Evolutionary conservation across 2,888 invertebrate species (phyloP).

Genomic region (Trichogramma evanescens): DNA sequence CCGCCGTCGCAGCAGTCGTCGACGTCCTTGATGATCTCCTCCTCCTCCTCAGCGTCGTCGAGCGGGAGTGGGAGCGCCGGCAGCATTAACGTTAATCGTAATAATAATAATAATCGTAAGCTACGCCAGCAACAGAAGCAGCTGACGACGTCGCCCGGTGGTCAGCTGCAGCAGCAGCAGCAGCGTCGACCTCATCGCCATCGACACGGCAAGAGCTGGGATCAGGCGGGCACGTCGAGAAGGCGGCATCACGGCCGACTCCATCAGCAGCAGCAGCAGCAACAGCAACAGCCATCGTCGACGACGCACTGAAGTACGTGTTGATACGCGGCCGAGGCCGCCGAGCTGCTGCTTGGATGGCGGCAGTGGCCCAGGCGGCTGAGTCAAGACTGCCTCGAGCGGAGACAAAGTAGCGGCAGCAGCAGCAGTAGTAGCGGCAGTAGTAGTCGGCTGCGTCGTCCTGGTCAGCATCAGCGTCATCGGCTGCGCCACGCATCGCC

Average conservation of each 20-base stretch:
- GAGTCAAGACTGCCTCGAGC: conserved; percentile 45
- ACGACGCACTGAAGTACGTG: conserved; percentile 31
- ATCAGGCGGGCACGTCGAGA: conserved; percentile 24
- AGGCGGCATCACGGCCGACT: conserved; percentile 38
- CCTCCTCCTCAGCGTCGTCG: not conserved
- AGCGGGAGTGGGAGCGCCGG: not conserved
- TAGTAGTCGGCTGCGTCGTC: not conserved
- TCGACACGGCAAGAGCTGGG: conserved; percentile 41
- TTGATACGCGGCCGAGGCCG: conserved; percentile 36
- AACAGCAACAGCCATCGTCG: conserved; percentile 7
- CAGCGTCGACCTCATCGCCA: conserved; percentile 33
- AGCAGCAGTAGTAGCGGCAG: not conserved
- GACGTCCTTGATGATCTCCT: not conserved
- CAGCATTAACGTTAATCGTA: not conserved
- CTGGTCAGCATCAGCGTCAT: not conserved
- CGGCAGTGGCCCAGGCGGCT: conserved; percentile 24
- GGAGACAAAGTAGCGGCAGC: conserved; percentile 13
- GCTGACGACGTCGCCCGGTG: conserved; percentile 44
- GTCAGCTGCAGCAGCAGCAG: conserved; percentile 25
- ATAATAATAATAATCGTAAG: conserved; percentile 1
- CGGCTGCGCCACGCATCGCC: no score
- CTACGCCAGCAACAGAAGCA: conserved; percentile 22
- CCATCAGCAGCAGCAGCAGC: not conserved
- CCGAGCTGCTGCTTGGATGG: conserved; percentile 15
- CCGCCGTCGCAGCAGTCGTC: not conserved